phyloP scores from a whole-genome alignment of 2,113 vertebrate genomes.

The Phasianus colchicus region DNA sequence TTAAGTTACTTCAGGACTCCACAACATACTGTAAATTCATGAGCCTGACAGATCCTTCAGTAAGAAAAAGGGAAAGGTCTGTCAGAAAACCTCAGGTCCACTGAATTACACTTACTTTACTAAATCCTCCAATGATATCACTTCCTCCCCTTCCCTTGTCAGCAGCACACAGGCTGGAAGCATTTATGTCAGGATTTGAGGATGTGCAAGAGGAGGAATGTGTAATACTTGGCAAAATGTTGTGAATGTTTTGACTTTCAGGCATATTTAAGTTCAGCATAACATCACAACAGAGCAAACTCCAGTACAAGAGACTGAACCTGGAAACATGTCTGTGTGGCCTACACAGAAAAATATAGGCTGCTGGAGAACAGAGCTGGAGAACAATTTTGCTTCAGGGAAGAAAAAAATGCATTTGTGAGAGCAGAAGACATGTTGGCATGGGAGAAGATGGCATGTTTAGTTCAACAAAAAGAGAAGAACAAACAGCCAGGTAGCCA shows the following conservation, averaged over 20 bases:
- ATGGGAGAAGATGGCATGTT: not conserved
- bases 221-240: not conserved
- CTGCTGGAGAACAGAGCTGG: not conserved
- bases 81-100: not conserved
- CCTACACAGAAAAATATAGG: fast-evolving
- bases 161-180: not conserved
- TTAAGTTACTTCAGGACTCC: not conserved
- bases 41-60: not conserved
- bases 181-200: not conserved
- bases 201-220: not conserved
- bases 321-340: not conserved
- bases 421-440: not conserved
- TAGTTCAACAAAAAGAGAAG: not conserved
- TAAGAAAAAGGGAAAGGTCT: not conserved
- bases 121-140: not conserved
- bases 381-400: not conserved
- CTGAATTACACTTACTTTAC: not conserved
- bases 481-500: not conserved
- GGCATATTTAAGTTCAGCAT: not conserved
- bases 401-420: not conserved
- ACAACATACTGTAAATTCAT: not conserved
- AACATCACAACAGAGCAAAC: not conserved
- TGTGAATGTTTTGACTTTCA: not conserved
- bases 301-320: not conserved
- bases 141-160: not conserved